Percentiles rank a stretch among this genome's conserved stretches.
These are phyloP conservation scores for Hermetia illucens DNA, from an alignment of 1,140 invertebrate genomes.

Conservation along the genomic window DNA sequence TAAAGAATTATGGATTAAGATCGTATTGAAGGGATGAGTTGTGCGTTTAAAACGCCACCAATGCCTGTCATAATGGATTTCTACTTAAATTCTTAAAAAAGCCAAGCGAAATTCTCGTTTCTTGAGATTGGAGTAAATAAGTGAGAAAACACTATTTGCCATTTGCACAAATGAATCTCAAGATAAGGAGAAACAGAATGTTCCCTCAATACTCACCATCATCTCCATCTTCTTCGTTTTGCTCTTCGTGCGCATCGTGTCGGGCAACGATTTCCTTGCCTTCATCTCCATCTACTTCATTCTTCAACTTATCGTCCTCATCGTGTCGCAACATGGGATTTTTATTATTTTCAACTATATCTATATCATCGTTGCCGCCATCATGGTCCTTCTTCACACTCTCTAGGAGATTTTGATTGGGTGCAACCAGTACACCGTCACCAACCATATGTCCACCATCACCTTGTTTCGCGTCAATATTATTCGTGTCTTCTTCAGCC, in stretches of 20 bases:
- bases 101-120: no score
- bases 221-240: slow-evolving; percentile 23
- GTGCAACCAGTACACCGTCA: not conserved
- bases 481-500: slow-evolving; percentile 17
- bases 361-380: slow-evolving; percentile 18
- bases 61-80: no score
- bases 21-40: no score
- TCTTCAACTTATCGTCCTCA: slow-evolving; percentile 24
- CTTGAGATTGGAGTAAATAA: no score
- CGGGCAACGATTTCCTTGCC: slow-evolving; percentile 21
- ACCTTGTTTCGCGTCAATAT: slow-evolving; percentile 17
- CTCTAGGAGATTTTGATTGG: slow-evolving; percentile 1
- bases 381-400: not conserved
- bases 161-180: no score
- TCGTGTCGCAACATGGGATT: slow-evolving; percentile 9
- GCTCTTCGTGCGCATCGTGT: slow-evolving; percentile 20
- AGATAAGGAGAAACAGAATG: no score
- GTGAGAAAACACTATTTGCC: no score
- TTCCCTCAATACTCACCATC: slow-evolving; percentile 20
- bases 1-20: no score
- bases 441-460: slow-evolving; percentile 20
- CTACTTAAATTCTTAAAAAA: no score
- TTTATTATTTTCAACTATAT: slow-evolving; percentile 19
- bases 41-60: no score
- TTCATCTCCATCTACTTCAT: slow-evolving; percentile 26